Percentiles rank a stretch among this genome's conserved stretches.
phyloP scores from a whole-genome alignment of 1,140 invertebrate species.

The Chymomyza costata region DNA sequence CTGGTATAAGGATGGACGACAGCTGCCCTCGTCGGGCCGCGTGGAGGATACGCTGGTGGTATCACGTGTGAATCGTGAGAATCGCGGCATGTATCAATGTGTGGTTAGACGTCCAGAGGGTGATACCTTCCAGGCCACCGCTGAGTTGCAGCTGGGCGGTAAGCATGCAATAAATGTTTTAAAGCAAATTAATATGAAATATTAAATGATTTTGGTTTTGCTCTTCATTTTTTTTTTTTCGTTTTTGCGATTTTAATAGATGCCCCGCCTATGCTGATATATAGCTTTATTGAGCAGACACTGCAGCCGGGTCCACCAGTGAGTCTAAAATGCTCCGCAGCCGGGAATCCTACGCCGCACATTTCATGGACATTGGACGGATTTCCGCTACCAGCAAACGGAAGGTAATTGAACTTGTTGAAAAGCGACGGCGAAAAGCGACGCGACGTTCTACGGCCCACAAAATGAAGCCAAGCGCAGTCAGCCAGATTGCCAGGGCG shows the following conservation, averaged over 20 bases:
- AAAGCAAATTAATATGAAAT: not conserved
- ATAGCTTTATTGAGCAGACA: slow-evolving; percentile 89
- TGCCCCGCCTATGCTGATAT: slow-evolving; percentile 87
- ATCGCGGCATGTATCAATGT: slow-evolving; percentile 91
- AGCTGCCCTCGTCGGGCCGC: slow-evolving; percentile 81
- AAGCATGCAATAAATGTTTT: slow-evolving; percentile 69
- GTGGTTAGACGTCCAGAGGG: slow-evolving; percentile 84
- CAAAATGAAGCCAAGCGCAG: slow-evolving; percentile 1
- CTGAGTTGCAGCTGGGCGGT: slow-evolving; percentile 89
- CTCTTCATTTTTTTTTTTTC: slow-evolving; percentile 35
- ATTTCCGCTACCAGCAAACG: slow-evolving; percentile 83
- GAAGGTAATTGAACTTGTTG: slow-evolving; percentile 79
- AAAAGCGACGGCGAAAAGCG: slow-evolving; percentile 30
- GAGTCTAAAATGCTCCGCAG: slow-evolving; percentile 89
- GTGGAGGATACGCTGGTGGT: slow-evolving; percentile 81
- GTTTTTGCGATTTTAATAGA: slow-evolving; percentile 77
- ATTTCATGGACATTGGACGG: slow-evolving; percentile 89
- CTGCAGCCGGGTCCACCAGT: slow-evolving; percentile 89
- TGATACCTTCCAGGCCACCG: slow-evolving; percentile 87
- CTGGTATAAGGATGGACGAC: slow-evolving; percentile 87
- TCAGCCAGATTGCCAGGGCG: slow-evolving; percentile 11
- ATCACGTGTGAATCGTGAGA: slow-evolving; percentile 83
- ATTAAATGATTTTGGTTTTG: slow-evolving; percentile 38
- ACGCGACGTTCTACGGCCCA: too few species aligned
- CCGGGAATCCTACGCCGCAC: slow-evolving; percentile 89